Conservation (phyloP, 2,888 invertebrate genomes). For the Tetropium fuscum region DNA sequence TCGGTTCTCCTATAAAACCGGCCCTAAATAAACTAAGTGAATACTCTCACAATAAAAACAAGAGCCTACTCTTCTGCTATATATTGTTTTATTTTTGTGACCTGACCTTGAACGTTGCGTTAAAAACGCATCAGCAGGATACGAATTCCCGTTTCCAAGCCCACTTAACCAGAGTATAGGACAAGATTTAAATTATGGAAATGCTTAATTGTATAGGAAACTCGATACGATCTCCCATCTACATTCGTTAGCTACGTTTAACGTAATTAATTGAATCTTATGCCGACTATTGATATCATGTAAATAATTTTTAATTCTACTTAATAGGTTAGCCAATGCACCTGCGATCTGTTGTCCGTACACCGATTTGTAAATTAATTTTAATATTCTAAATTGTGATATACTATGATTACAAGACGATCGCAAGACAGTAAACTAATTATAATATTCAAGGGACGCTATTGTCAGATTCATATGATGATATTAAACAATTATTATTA, state of each 20-base stretch:
- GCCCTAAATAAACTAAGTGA: no score
- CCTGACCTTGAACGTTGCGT: background rate
- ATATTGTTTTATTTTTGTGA: background rate
- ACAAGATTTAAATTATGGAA: constrained; percentile 36
- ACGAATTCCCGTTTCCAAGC: constrained; percentile 10
- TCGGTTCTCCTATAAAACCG: no score
- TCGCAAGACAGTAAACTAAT: no score
- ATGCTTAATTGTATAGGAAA: constrained; percentile 31
- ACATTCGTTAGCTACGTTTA: constrained; percentile 35
- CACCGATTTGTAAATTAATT: constrained; percentile 8
- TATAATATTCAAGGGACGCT: no score
- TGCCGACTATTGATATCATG: constrained; percentile 28
- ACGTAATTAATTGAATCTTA: constrained; percentile 35
- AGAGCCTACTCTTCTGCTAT: no score
- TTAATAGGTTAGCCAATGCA: constrained; percentile 23
- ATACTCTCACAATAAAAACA: no score
- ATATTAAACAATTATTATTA: no score
- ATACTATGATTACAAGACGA: no score
- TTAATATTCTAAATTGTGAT: constrained; percentile 26
- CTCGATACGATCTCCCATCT: constrained; percentile 30
- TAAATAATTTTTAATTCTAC: constrained; percentile 25
- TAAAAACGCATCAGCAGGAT: background rate
- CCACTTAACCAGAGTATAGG: constrained; percentile 4
- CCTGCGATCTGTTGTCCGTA: constrained; percentile 31
- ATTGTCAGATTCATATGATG: no score